These are phyloP conservation scores for Kryptolebias ocellatus DNA, from an alignment of 2,797 vertebrate species.

Conservation along the genomic window DNA sequence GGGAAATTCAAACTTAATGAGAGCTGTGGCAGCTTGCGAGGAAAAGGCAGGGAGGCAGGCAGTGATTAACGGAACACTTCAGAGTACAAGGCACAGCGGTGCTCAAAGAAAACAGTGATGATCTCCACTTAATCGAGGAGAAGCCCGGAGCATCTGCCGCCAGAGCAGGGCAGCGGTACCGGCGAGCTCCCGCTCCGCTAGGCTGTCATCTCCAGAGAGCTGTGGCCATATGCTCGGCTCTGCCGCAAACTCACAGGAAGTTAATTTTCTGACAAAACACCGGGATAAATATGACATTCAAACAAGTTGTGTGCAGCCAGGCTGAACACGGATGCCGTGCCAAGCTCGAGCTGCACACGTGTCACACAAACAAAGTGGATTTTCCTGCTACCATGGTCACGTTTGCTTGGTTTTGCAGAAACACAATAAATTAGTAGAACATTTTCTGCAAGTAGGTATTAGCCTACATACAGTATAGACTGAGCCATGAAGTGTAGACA, in stretches of 20 bases:
- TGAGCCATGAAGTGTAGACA: constrained; percentile 19
- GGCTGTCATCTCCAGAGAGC: constrained; percentile 99
- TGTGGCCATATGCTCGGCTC: constrained; percentile 99
- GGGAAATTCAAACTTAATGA: constrained; percentile 97
- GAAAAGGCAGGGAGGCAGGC: constrained; percentile 91
- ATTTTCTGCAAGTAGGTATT: constrained; percentile 44
- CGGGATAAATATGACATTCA: constrained; percentile 99
- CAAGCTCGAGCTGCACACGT: constrained; percentile 88
- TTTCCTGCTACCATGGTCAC: constrained; percentile 48
- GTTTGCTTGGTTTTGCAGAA: constrained; percentile 73
- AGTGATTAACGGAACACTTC: constrained; percentile 99
- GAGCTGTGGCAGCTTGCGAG: constrained; percentile 98
- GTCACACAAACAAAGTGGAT: constrained; percentile 89
- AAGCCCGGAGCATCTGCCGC: constrained; percentile 99
- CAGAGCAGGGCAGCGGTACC: constrained; percentile 93
- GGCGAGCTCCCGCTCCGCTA: constrained; percentile 96
- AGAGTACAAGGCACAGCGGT: constrained; percentile 99
- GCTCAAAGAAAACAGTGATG: constrained; percentile 99
- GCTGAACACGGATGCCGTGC: constrained; percentile 88
- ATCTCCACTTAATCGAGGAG: constrained; percentile 99
- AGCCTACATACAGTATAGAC: constrained; percentile 32
- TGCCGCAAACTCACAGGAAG: constrained; percentile 97
- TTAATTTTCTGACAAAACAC: constrained; percentile 99
- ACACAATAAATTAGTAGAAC: constrained; percentile 37
- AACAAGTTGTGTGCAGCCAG: constrained; percentile 99